A percentile compares a stretch with the other conserved stretches of the same genome.
These are phyloP conservation scores for Cossypha heuglini DNA, from an alignment of 2,797 vertebrate species.

Conservation along the genomic window DNA sequence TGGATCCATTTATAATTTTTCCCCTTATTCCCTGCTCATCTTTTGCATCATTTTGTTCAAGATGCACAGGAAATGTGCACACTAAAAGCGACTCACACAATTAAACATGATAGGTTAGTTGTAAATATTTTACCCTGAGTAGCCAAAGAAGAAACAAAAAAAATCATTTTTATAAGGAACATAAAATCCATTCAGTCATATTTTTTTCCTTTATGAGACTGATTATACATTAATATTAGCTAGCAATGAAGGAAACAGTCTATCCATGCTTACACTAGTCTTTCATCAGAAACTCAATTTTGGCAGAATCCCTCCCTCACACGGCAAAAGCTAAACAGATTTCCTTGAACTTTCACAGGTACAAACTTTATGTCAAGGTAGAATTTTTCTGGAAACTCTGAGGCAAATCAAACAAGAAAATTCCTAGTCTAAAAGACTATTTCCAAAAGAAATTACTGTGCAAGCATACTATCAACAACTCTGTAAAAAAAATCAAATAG, in stretches of 20 bases:
- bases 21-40: not conserved
- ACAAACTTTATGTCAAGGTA: not conserved
- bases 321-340: not conserved
- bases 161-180: not conserved
- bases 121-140: not conserved
- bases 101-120: not conserved
- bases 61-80: not conserved
- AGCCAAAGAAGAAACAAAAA: not conserved
- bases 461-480: not conserved
- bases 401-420: constrained; percentile 23
- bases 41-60: constrained; percentile 6
- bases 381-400: constrained; percentile 26
- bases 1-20: constrained; percentile 42
- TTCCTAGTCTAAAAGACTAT: not conserved
- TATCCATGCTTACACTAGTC: not conserved
- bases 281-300: not conserved
- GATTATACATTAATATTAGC: not conserved
- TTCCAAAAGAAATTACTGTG: not conserved
- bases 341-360: constrained; percentile 12
- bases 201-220: not conserved
- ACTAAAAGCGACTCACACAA: not conserved
- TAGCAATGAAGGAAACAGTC: not conserved
- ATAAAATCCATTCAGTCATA: not conserved
- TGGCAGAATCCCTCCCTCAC: not conserved
- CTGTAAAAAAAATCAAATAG: not conserved